A percentile compares a stretch with the other conserved stretches of the same genome.
These are phyloP conservation scores for Mayetiola destructor DNA, from an alignment of 2,888 invertebrate genomes.

Conservation along the genomic window DNA sequence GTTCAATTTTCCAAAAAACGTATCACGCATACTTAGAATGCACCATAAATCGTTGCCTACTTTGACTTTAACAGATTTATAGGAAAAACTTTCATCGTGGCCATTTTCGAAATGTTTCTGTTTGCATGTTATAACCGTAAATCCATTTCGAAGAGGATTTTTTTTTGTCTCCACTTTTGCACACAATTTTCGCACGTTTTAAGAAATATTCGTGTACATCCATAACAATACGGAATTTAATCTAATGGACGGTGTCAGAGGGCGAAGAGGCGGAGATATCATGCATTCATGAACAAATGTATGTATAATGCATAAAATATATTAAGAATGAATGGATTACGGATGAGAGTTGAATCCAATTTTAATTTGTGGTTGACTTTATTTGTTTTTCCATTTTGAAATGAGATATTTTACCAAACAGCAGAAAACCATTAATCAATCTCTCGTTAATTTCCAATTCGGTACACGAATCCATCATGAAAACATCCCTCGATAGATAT, in stretches of 20 bases:
- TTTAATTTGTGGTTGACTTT: not conserved
- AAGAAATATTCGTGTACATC: not conserved
- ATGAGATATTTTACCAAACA: no score
- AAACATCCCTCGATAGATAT: no score
- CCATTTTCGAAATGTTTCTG: not conserved
- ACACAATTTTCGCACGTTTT: not conserved
- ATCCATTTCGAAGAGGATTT: not conserved
- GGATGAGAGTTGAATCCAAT: not conserved
- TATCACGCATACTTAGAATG: not conserved
- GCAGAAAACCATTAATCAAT: no score
- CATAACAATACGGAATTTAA: constrained; percentile 4
- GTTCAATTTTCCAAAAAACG: not conserved
- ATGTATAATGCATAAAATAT: not conserved
- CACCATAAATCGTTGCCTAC: constrained; percentile 1
- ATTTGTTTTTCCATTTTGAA: no score
- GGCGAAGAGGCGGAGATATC: constrained; percentile 4
- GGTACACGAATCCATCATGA: no score
- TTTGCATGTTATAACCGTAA: not conserved
- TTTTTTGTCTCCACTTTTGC: not conserved
- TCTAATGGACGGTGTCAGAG: constrained; percentile 3
- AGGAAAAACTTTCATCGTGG: constrained; percentile 1
- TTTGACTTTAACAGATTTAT: constrained; percentile 13
- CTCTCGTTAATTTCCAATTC: no score
- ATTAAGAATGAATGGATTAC: not conserved
- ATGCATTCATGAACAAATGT: not conserved